These are phyloP conservation scores for Campylomormyrus tamandua DNA, from an alignment of 2,113 vertebrate genomes.

Conservation along the genomic window DNA sequence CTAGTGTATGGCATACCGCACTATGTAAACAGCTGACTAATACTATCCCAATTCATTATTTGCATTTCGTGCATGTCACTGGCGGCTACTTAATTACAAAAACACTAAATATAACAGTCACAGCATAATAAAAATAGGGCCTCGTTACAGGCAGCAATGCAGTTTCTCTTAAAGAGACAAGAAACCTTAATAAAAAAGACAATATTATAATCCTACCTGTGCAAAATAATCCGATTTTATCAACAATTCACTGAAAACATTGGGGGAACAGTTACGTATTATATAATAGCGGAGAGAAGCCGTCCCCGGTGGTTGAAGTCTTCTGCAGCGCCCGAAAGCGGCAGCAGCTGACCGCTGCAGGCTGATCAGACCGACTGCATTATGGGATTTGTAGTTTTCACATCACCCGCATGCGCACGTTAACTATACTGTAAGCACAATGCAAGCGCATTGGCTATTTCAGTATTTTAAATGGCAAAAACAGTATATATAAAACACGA, in stretches of 20 bases:
- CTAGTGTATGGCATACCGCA: background rate
- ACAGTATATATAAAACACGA: background rate
- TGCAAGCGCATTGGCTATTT: background rate
- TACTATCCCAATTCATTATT: background rate
- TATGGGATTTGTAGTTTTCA: conserved; percentile 16
- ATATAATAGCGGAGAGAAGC: background rate
- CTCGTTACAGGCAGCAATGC: background rate
- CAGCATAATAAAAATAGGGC: background rate
- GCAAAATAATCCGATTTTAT: background rate
- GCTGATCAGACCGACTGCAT: conserved; percentile 3
- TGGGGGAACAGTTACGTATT: background rate
- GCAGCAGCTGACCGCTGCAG: background rate
- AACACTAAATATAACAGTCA: background rate
- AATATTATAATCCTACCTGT: conserved; percentile 23
- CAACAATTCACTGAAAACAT: background rate
- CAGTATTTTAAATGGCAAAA: background rate
- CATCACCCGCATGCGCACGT: background rate
- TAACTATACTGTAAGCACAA: background rate
- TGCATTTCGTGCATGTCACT: background rate
- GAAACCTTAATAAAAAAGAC: background rate
- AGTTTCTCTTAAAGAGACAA: background rate
- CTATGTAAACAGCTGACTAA: background rate
- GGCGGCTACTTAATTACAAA: background rate
- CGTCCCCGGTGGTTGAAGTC: background rate
- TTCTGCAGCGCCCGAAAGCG: conserved; percentile 13